Base-by-base conservation (phyloP, 2,113 vertebrate genomes). In the Edolisoma coerulescens region DNA sequence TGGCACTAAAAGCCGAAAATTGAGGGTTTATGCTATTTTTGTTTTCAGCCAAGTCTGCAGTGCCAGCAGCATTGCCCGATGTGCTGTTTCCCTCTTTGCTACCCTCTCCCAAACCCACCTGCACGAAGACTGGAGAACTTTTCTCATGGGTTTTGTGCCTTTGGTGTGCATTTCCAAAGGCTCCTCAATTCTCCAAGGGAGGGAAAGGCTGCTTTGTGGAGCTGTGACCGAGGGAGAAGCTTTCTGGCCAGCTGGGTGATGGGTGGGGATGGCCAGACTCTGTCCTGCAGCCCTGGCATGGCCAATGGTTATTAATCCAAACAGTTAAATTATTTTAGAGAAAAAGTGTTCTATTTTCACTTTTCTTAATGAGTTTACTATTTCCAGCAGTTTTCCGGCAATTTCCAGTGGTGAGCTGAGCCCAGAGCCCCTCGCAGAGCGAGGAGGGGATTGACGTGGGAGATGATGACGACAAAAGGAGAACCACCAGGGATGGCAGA, bases 91-190 rank as follows among this genome's bases (percentile, higher is more conserved):
- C 37, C 44, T 8, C 65, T 22, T 49, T 41, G 37, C 56, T 27
- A 0, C 14, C 44, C 41, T 42, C 27, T 6, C 42, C 30, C 10
- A 35, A 30, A 47, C 28, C 23, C 20, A 1, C 37, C 65, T 28
- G 19, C 4, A 1, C 0, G 1, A 42, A 10, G 24, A 3, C 12
- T n/a, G 6, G 37, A n/a, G 35, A 28, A 9, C 4, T 68, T n/a
- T 35, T 10, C 47, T 22, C 23, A 1, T 4, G 2, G 20, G 19
- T 45, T 20, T 47, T 44, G 19, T 23, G 35, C 39, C 37, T 39
- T 37, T 19, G 10, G 16, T 1, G 1, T 9, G 30, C 5, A 5
- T 50, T 56, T 80, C 45, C 50, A 60, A 41, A 33, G 45, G 45
- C 23, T 89, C 56, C 42, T 70, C 5, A 0, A 5, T 32, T 70